phyloP scores from a whole-genome alignment of 2,888 invertebrate species.

The Cataglyphis cursor region DNA sequence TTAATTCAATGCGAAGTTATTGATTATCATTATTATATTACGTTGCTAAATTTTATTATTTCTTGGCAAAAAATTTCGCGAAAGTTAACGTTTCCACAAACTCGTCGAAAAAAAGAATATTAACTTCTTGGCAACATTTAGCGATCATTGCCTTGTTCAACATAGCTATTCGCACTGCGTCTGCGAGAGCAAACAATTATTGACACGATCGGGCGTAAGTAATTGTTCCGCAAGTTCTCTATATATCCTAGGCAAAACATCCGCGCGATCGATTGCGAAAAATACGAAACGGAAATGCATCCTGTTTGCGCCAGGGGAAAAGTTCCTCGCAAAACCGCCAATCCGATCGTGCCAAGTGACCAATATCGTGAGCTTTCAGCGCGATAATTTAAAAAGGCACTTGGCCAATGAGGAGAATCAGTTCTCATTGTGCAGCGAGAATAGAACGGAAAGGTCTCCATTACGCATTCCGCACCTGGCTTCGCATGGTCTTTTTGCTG shows the following conservation, averaged over 20 bases:
- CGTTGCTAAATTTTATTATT: slow-evolving; percentile 25
- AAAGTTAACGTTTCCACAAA: slow-evolving; percentile 22
- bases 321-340: slow-evolving; percentile 30
- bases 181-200: slow-evolving; percentile 40
- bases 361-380: slow-evolving; percentile 64
- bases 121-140: slow-evolving; percentile 49
- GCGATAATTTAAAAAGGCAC: slow-evolving; percentile 65
- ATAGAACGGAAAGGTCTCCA: not conserved
- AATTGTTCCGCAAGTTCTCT: slow-evolving; percentile 47
- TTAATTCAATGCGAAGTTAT: not conserved
- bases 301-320: slow-evolving; percentile 22
- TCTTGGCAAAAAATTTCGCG: slow-evolving; percentile 27
- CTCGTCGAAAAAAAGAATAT: not conserved
- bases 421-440: slow-evolving; percentile 51
- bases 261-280: slow-evolving; percentile 30
- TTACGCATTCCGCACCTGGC: slow-evolving; percentile 51
- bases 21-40: slow-evolving; percentile 14
- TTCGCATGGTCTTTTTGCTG: slow-evolving; percentile 58
- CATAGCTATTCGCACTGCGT: slow-evolving; percentile 16
- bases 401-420: slow-evolving; percentile 48
- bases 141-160: slow-evolving; percentile 16
- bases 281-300: slow-evolving; percentile 35
- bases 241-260: slow-evolving; percentile 28
- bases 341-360: slow-evolving; percentile 20
- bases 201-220: slow-evolving; percentile 51